Evolutionary conservation across 2,113 vertebrate genomes (phyloP).

Genomic region (Amblyopsis rosae): DNA sequence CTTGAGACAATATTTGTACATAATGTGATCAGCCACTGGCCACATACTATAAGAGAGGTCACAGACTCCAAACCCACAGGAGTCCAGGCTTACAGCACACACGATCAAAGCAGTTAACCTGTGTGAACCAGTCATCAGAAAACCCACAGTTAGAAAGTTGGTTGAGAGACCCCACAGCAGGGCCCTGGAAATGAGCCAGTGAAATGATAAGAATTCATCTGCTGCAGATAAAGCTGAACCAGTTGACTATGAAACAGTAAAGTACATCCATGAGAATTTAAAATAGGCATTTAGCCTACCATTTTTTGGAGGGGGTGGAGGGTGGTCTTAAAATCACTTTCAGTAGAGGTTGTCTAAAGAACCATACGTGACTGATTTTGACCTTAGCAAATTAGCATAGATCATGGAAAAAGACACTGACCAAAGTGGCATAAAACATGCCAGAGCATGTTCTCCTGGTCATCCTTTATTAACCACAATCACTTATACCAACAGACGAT

Average conservation of each 20-base stretch:
- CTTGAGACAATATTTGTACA: no score
- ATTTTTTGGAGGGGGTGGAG: neutral
- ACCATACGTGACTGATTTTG: neutral
- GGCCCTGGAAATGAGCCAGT: slow-evolving; percentile 21
- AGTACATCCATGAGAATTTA: slow-evolving; percentile 34
- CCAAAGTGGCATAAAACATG: slow-evolving; percentile 26
- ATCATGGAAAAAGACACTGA: slow-evolving; percentile 30
- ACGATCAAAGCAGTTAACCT: slow-evolving; percentile 55
- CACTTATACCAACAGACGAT: slow-evolving; percentile 51
- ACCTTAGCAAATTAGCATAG: slow-evolving; percentile 13
- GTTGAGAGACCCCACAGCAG: slow-evolving; percentile 14
- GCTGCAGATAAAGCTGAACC: slow-evolving; percentile 18
- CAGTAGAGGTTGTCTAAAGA: neutral
- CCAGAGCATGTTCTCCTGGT: slow-evolving; percentile 41
- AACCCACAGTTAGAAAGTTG: slow-evolving; percentile 35
- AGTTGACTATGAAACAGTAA: slow-evolving; percentile 38
- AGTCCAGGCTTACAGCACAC: slow-evolving; percentile 13
- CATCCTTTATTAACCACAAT: slow-evolving; percentile 62
- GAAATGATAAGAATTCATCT: slow-evolving; percentile 25
- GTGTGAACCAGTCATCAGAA: slow-evolving; percentile 48
- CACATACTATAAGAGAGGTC: slow-evolving; percentile 27
- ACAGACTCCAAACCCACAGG: slow-evolving; percentile 22
- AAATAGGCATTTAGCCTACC: neutral
- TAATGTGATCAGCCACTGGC: neutral
- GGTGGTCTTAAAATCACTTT: neutral